A percentile compares a stretch with the other conserved stretches of the same genome.
Conservation (phyloP, 1,140 invertebrate genomes). For the Aplysia californica region DNA sequence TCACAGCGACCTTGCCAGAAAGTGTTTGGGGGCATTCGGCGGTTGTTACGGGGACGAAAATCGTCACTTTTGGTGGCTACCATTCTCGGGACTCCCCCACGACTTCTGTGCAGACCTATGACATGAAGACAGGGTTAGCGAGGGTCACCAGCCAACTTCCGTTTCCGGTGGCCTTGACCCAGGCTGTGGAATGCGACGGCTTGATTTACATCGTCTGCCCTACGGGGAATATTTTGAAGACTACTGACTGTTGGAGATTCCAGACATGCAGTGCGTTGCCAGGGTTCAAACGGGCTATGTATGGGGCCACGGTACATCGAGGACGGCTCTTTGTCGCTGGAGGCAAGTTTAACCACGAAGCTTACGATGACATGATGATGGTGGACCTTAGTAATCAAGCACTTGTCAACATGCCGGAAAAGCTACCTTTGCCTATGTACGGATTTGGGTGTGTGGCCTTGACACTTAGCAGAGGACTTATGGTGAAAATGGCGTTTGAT, state of each 20-base stretch:
- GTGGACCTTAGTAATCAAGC: slow-evolving; percentile 23
- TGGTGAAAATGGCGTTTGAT: slow-evolving; percentile 2
- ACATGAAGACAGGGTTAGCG: slow-evolving; percentile 29
- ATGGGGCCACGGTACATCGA: slow-evolving; percentile 17
- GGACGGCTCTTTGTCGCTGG: slow-evolving; percentile 19
- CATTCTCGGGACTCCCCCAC: slow-evolving; percentile 34
- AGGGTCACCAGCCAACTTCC: slow-evolving; percentile 26
- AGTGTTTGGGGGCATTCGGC: slow-evolving; percentile 39
- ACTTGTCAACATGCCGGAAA: slow-evolving; percentile 19
- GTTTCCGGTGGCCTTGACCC: slow-evolving; percentile 22
- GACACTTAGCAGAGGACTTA: background rate
- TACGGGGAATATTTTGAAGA: slow-evolving; percentile 23
- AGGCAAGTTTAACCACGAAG: slow-evolving; percentile 27
- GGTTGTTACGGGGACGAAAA: slow-evolving; percentile 35
- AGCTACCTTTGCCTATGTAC: slow-evolving; percentile 23
- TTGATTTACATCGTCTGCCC: slow-evolving; percentile 26
- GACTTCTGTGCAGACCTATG: slow-evolving; percentile 42
- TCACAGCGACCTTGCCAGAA: slow-evolving; percentile 36
- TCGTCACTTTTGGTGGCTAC: slow-evolving; percentile 46
- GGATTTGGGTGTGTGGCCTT: slow-evolving; percentile 9
- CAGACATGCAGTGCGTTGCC: slow-evolving; percentile 17
- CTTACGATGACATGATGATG: slow-evolving; percentile 28
- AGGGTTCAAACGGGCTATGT: slow-evolving; percentile 30
- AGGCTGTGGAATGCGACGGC: background rate
- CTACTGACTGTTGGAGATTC: slow-evolving; percentile 27